Base-by-base conservation (phyloP, 2,113 vertebrate genomes). In the Benthochromis sp. region DNA sequence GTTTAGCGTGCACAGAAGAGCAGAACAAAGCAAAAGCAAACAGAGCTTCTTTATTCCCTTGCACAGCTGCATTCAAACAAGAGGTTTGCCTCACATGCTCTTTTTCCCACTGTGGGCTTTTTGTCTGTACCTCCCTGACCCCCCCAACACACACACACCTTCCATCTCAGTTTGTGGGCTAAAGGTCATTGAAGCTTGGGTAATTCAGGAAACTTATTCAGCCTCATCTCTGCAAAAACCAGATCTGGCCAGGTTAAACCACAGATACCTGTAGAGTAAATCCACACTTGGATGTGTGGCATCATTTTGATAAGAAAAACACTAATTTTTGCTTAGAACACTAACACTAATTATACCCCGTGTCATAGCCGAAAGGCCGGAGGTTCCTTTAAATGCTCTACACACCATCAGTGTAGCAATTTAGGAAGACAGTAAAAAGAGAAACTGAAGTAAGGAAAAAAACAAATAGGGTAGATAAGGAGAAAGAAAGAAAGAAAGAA, bases 51-150 rank as follows among this genome's bases (percentile, higher is more conserved):
- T 86, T 36, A 63, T 89, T 43, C 43, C 43, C 55, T 19, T 27
- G 21, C 54, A 90, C 86, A 71, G 31, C 63, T 53, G 38, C 81
- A 82, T 81, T 89, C 91, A 92, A 78, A 92, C 90, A 86, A 61
- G 86, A 80, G 82, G 73, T 87, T 86, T 88, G 73, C 16, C 83
- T 63, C 89, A 95, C 85, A 88, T 93, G 94, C 47, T 89, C 63
- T 66, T 88, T 93, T 95, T 93, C 92, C 92, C 93, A 95, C 91
- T 73, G 52, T 87, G 8, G 40, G 14, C 40, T 73, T 73, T 86
- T 89, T 85, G 45, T 82, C 59, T 21, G 21, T 16, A 5, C 3
- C 54, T 52, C 21, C 31, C 43, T 17, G 14, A 16, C 8, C 6
- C 19, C 55, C 45, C 53, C 19, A 6, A 16, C 27, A 59, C 55